A percentile compares a stretch with the other conserved stretches of the same genome.
Conservation (phyloP, 2,888 invertebrate genomes). For the Phyto melanocephala region DNA sequence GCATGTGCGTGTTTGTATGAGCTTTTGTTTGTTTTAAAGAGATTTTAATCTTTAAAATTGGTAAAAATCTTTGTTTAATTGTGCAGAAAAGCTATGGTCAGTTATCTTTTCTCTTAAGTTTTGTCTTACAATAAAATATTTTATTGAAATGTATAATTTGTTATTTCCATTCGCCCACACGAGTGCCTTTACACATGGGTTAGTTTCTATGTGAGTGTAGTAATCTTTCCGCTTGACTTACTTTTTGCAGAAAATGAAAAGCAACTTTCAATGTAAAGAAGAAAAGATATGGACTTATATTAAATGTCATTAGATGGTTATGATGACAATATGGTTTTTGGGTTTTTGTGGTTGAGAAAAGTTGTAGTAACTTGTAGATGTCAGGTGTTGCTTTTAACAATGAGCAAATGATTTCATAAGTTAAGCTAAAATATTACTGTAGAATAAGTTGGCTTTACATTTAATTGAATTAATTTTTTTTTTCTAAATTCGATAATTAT, state of each 20-base stretch:
- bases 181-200: background rate
- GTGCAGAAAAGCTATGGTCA: slow-evolving; percentile 44
- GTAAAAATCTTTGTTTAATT: slow-evolving; percentile 48
- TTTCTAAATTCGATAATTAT: no score
- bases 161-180: background rate
- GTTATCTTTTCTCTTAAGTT: background rate
- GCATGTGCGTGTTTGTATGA: background rate
- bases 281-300: background rate
- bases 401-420: no score
- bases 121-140: slow-evolving; percentile 15
- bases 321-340: slow-evolving; percentile 23
- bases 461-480: no score
- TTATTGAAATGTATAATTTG: background rate
- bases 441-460: no score
- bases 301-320: background rate
- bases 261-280: background rate
- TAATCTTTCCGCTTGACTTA: slow-evolving; percentile 16
- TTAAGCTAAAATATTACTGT: no score
- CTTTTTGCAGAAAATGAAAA: background rate
- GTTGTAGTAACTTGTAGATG: background rate
- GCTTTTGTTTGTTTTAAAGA: slow-evolving; percentile 29
- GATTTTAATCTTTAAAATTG: slow-evolving; percentile 44
- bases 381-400: background rate
- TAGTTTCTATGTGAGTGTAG: background rate
- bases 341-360: background rate